These are phyloP conservation scores for Rutpela maculata DNA, from an alignment of 2,888 invertebrate genomes.

Conservation along the genomic window DNA sequence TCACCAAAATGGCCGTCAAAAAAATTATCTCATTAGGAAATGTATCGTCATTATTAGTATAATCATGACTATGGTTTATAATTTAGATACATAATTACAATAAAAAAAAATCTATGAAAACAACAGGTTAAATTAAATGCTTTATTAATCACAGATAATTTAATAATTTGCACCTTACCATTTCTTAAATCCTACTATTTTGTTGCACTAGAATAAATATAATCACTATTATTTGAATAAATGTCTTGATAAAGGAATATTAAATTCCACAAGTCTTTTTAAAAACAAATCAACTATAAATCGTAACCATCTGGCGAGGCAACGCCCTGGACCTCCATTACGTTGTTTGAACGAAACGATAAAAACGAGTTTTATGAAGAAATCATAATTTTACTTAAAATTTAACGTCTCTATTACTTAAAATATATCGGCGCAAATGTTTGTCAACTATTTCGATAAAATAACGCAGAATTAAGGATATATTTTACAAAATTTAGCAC, in stretches of 20 bases:
- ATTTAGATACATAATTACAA: neutral
- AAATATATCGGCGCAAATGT: slow-evolving; percentile 29
- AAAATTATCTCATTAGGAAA: slow-evolving; percentile 23
- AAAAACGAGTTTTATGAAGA: slow-evolving; percentile 28
- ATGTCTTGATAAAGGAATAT: slow-evolving; percentile 38
- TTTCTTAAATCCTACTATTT: slow-evolving; percentile 44
- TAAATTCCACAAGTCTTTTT: slow-evolving; percentile 31
- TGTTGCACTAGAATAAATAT: slow-evolving; percentile 46
- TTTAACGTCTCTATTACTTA: slow-evolving; percentile 37
- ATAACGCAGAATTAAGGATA: slow-evolving; percentile 28
- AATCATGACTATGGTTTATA: neutral
- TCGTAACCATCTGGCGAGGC: slow-evolving; percentile 36
- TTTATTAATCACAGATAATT: slow-evolving; percentile 41
- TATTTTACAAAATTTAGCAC: slow-evolving; percentile 40
- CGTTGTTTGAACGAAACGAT: slow-evolving; percentile 25
- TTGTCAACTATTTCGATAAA: slow-evolving; percentile 37
- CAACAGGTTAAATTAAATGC: slow-evolving; percentile 37
- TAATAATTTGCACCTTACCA: slow-evolving; percentile 52
- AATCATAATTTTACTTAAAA: slow-evolving; percentile 30
- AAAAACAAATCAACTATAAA: slow-evolving; percentile 21
- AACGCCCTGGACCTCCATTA: slow-evolving; percentile 50
- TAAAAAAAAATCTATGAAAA: slow-evolving; percentile 38
- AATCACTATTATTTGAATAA: slow-evolving; percentile 42
- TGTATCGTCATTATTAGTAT: neutral
- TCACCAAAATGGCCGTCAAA: slow-evolving; percentile 50